These are phyloP conservation scores for Anthophora plumipes DNA, from an alignment of 2,888 invertebrate genomes.

Conservation along the genomic window DNA sequence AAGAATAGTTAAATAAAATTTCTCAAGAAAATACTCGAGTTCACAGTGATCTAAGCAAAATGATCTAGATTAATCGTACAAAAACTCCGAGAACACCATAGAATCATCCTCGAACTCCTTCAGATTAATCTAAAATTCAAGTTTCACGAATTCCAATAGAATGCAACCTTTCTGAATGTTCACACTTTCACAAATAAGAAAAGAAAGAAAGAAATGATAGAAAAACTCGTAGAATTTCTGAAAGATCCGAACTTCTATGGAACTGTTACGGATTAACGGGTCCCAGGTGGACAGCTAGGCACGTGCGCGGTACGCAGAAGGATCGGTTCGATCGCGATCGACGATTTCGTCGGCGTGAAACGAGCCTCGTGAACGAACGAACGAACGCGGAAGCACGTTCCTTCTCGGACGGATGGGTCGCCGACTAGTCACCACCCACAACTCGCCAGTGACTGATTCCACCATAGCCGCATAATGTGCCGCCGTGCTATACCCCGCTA, in stretches of 20 bases:
- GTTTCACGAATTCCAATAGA: neutral
- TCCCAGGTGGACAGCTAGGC: neutral
- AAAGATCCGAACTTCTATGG: neutral
- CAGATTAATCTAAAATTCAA: neutral
- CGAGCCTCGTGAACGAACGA: conserved; percentile 27
- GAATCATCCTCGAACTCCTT: neutral
- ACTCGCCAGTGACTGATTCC: conserved; percentile 84
- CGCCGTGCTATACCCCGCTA: conserved; percentile 78
- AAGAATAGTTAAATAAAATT: too few relatives aligned
- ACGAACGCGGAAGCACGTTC: conserved; percentile 63
- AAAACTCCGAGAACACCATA: neutral
- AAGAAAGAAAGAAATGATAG: neutral
- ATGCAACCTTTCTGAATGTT: neutral
- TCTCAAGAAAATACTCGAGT: too few relatives aligned
- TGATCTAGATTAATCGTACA: too few relatives aligned
- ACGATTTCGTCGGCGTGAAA: conserved; percentile 25
- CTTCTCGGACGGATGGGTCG: conserved; percentile 64
- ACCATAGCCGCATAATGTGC: conserved; percentile 82
- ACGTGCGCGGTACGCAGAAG: conserved; percentile 6
- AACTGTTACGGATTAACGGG: neutral
- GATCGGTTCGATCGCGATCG: conserved; percentile 59
- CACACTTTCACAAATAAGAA: neutral
- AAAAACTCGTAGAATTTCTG: too few relatives aligned
- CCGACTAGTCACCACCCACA: conserved; percentile 83
- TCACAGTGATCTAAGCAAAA: too few relatives aligned